Evolutionary conservation across 92 coral and sea anemone genomes (phyloP).

Genomic region (Scolanthus callimorphus): DNA sequence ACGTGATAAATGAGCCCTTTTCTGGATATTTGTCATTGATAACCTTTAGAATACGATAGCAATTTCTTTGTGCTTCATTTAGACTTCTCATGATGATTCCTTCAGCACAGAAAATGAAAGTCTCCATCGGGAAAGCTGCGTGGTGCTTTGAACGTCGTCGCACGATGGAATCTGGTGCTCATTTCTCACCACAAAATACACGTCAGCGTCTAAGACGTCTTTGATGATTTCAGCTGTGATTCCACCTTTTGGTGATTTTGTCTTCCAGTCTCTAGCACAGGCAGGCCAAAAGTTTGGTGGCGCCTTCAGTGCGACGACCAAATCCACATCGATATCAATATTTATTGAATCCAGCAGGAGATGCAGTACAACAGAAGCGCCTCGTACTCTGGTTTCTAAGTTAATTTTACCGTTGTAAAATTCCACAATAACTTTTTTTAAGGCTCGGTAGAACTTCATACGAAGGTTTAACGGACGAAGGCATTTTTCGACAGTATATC

Average conservation of each 20-base stretch:
- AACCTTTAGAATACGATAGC: no score
- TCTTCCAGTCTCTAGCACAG: background rate
- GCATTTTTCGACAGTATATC: background rate
- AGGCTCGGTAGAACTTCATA: conserved; percentile 1
- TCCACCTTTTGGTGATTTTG: background rate
- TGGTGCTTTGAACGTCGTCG: no score
- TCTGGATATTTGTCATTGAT: no score
- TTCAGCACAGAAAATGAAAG: no score
- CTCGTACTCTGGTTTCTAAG: background rate
- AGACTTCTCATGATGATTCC: no score
- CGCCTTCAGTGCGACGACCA: conserved; percentile 4
- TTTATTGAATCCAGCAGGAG: background rate
- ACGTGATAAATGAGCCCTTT: no score
- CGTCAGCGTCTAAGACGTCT: background rate
- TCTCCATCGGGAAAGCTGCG: no score
- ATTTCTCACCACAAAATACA: conserved; percentile 1
- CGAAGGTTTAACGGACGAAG: conserved; percentile 4
- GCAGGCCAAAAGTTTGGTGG: conserved; percentile 1
- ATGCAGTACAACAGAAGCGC: background rate
- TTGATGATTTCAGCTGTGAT: conserved; percentile 6
- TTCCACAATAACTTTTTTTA: background rate
- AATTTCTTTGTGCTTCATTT: no score
- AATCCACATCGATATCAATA: background rate
- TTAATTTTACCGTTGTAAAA: background rate
- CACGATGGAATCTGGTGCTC: no score